Evolutionary conservation across 2,888 invertebrate genomes (phyloP).

Genomic region (Lycaena phlaeas): DNA sequence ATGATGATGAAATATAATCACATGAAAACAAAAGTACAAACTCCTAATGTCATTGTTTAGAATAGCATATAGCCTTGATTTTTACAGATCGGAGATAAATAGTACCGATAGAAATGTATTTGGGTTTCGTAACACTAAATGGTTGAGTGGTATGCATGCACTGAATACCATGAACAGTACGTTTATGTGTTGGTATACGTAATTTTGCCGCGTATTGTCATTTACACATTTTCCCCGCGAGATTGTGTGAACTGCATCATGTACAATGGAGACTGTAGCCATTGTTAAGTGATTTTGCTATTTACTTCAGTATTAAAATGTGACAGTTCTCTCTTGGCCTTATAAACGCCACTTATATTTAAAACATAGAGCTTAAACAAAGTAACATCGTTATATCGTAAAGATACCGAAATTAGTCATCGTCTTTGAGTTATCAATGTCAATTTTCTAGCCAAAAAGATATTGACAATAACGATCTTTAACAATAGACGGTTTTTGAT

Average conservation of each 20-base stretch:
- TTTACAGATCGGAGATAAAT: not conserved
- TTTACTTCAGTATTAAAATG: conserved; percentile 12
- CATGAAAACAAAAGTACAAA: not conserved
- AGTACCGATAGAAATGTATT: conserved; percentile 11
- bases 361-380: too few relatives aligned
- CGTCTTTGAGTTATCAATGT: too few relatives aligned
- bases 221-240: conserved; percentile 19
- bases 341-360: too few relatives aligned
- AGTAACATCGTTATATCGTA: too few relatives aligned
- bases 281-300: conserved; percentile 18
- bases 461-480: too few relatives aligned
- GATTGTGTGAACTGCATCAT: conserved; percentile 16
- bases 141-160: conserved; percentile 44
- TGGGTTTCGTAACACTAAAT: conserved; percentile 28
- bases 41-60: not conserved
- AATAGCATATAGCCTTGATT: not conserved
- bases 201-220: conserved; percentile 14
- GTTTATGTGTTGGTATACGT: conserved; percentile 18
- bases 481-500: too few relatives aligned
- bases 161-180: conserved; percentile 41
- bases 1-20: too few relatives aligned
- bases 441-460: too few relatives aligned
- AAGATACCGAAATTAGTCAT: too few relatives aligned
- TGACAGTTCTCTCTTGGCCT: too few relatives aligned
- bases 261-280: conserved; percentile 14